Conservation (phyloP, 2,797 vertebrate genomes). For the Fundulus diaphanus region DNA sequence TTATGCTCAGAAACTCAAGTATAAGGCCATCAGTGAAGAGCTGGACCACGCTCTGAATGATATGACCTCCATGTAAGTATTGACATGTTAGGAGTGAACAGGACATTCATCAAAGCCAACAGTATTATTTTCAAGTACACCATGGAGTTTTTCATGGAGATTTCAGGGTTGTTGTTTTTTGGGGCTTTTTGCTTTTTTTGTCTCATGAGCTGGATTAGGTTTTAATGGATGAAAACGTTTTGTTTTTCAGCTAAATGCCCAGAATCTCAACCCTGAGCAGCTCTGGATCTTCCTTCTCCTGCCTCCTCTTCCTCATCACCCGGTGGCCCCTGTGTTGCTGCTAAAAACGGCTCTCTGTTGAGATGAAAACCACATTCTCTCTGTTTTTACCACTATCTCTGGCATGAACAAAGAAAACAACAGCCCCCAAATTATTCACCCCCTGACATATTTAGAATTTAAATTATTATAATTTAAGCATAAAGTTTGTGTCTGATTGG, state of each 20-base stretch:
- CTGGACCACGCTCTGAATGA: conserved; percentile 91
- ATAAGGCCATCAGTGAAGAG: conserved; percentile 94
- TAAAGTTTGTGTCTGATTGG: neutral
- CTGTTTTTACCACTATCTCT: neutral
- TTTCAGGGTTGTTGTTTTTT: neutral
- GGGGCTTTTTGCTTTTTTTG: neutral
- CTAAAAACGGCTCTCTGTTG: neutral
- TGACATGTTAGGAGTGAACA: neutral
- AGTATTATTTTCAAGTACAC: neutral
- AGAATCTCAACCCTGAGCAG: conserved; percentile 21
- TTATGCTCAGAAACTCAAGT: conserved; percentile 93
- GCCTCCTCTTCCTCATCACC: neutral
- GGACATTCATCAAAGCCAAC: neutral
- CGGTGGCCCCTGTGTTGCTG: neutral
- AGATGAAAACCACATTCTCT: neutral
- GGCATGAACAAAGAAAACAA: neutral
- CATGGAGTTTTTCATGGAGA: neutral
- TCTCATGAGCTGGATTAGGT: neutral
- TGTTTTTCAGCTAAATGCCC: conserved; percentile 57
- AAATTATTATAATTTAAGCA: neutral
- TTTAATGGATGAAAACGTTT: conserved; percentile 9
- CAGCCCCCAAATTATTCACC: neutral
- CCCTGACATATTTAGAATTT: too few relatives aligned
- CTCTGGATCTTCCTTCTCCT: neutral
- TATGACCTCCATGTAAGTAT: conserved; percentile 90